Conservation (phyloP, 1,140 invertebrate species). For the Drosophila nikananu region DNA sequence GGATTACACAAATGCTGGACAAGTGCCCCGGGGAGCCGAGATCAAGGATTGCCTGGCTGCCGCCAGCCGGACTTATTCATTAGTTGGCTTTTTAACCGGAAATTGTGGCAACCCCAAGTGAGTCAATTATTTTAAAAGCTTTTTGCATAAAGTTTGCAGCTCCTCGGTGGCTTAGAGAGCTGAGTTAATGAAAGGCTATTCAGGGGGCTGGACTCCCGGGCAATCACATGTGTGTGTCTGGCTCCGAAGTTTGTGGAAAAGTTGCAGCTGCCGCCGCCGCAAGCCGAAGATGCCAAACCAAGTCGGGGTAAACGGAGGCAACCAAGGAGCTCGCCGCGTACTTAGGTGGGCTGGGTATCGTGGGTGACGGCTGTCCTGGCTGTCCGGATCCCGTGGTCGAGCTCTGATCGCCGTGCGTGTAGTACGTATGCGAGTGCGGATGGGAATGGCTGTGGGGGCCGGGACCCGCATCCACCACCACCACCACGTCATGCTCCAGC, state of each 20-base stretch:
- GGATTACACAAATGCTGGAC: slow-evolving; percentile 72
- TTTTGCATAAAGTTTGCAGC: slow-evolving; percentile 72
- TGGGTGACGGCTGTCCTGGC: slow-evolving; percentile 19
- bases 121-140: slow-evolving; percentile 85
- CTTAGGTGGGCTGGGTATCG: slow-evolving; percentile 57
- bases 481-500: slow-evolving; percentile 71
- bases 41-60: neutral
- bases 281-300: slow-evolving; percentile 43
- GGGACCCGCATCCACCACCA: slow-evolving; percentile 77
- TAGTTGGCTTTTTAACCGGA: slow-evolving; percentile 79
- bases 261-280: slow-evolving; percentile 24
- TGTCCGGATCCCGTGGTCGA: slow-evolving; percentile 46
- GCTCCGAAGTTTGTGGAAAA: slow-evolving; percentile 51
- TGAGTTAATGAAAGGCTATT: slow-evolving; percentile 67
- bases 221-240: slow-evolving; percentile 15
- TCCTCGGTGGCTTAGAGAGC: slow-evolving; percentile 61
- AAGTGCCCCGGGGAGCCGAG: slow-evolving; percentile 47
- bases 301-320: slow-evolving; percentile 15
- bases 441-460: slow-evolving; percentile 55
- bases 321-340: slow-evolving; percentile 42
- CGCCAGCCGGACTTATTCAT: slow-evolving; percentile 64
- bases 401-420: slow-evolving; percentile 65
- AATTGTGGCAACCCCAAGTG: slow-evolving; percentile 81
- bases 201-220: neutral
- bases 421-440: slow-evolving; percentile 64